Evolutionary conservation across 2,797 vertebrate genomes (phyloP), one percentile per base, ranked within the genome.

Genomic region (Coranthus polyacanthus): DNA sequence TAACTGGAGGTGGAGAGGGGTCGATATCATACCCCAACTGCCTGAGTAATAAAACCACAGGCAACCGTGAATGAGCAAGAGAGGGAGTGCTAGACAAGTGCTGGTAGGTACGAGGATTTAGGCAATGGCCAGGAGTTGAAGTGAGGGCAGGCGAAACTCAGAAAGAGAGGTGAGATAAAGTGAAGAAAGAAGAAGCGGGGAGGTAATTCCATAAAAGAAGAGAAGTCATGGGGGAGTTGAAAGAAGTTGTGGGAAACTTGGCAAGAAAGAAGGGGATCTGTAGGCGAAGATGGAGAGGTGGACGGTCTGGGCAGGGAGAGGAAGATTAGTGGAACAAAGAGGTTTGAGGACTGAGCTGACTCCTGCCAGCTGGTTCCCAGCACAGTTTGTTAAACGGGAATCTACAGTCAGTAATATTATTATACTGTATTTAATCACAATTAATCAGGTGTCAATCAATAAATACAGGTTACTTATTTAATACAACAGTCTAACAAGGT

Each of bases 41-140:
- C 46, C 41, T 43, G 50, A 70, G 79, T 83, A 79, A 86, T 82
- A 79, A 86, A 90, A 91, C 68, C 69, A 83, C 77, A 79, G 67
- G 75, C 44, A 72, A 75, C 68, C 61, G 34, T 4, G 50, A 36
- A 54, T 59, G 41, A 73, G 72, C 15, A 32, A 45, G 52, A 66
- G 53, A 65, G 22, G 38, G 65, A 68, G 78, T 1, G 12, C 12
- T 15, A 72, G 37, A 70, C 26, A 2, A 56, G 62, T 4, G 29
- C 44, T 55, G 54, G 47, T 16, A 60, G 54, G 52, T 22, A 21
- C 9, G 16, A 44, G 71, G 67, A 63, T 78, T 75, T 61, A 81
- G 52, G 61, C 29, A 42, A 67, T 26, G 44, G 49, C 61, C 52
- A 60, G 44, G 26, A 69, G 54, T 43, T 45, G 43, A 66, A 62